These are phyloP conservation scores for Atta cephalotes DNA, from an alignment of 1,140 invertebrate species.

Conservation along the genomic window DNA sequence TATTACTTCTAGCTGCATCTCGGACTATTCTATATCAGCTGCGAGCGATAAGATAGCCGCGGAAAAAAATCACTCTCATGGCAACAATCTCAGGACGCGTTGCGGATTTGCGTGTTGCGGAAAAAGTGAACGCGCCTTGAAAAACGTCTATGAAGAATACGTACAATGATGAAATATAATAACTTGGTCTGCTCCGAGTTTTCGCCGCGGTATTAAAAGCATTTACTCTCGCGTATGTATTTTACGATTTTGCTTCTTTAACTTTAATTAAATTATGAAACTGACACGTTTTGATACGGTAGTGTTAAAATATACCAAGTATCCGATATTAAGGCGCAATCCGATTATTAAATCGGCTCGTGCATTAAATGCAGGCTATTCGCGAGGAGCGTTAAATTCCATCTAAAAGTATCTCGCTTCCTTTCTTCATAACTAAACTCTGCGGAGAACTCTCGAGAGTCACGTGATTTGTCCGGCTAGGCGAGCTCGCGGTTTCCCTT, in stretches of 20 bases:
- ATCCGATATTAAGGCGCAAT: slow-evolving; percentile 30
- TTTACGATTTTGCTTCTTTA: slow-evolving; percentile 23
- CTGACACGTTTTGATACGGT: slow-evolving; percentile 15
- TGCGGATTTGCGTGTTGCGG: slow-evolving; percentile 80
- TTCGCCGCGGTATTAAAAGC: slow-evolving; percentile 5
- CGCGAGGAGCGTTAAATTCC: slow-evolving; percentile 20
- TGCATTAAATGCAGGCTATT: slow-evolving; percentile 30
- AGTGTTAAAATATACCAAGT: slow-evolving; percentile 37
- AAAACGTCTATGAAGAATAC: slow-evolving; percentile 57
- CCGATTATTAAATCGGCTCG: slow-evolving; percentile 36
- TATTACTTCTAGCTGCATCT: slow-evolving; percentile 72
- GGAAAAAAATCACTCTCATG: slow-evolving; percentile 83
- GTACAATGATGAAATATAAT: slow-evolving; percentile 8
- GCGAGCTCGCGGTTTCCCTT: slow-evolving; percentile 56
- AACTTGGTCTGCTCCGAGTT: background rate
- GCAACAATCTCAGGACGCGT: slow-evolving; percentile 83
- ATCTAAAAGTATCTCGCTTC: slow-evolving; percentile 51
- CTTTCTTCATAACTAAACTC: slow-evolving; percentile 57
- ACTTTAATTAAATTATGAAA: slow-evolving; percentile 44
- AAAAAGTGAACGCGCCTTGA: slow-evolving; percentile 74
- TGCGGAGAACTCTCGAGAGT: slow-evolving; percentile 55
- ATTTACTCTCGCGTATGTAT: background rate
- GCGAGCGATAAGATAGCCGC: slow-evolving; percentile 83
- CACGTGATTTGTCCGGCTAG: slow-evolving; percentile 67
- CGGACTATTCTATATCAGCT: slow-evolving; percentile 82